Base-by-base conservation (phyloP, 2,888 invertebrate species). In the Meta bourneti region DNA sequence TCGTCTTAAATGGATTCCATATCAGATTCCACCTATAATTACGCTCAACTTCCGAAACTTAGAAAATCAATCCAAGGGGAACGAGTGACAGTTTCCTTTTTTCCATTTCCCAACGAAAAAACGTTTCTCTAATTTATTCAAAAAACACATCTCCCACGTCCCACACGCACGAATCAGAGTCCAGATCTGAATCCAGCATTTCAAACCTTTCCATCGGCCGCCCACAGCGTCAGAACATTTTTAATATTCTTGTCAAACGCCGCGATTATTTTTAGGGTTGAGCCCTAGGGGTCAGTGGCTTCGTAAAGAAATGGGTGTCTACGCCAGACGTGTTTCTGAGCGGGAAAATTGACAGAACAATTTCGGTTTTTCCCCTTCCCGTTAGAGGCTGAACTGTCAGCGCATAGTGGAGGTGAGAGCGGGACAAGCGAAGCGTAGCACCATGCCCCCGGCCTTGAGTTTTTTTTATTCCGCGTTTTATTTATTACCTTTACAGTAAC, bases 341-440 rank as follows among this genome's bases (percentile, higher is more conserved):
- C 81, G 69, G 61, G 82, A 75, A 88, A 89, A 89, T 89, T 82
- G 89, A 89, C 82, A 82, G 89, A 89, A 89, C 89, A 82, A 89
- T 89, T 82, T 89, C 89, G n/a, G 69, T 89, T 51, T 49, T 70
- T 71, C 51, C 77, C 75, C 74, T 48, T 54, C 75, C 19, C 54
- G 19, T 61, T 74, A 71, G 49, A 49, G 80, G 81, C 70, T 51
- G 86, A 79, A 13, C 54, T 86, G 86, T 86, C 85, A 86, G 78
- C 78, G 77, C 48, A 71, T 51, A 86, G 51, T 79, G 52, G 34
- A 86, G 79, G 79, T 79, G 86, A 85, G 71, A 69, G 75, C 54
- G n/a, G 70, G 79, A 70, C 78, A 86, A 71, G 79, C 86, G 85
- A 85, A 85, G 77, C 85, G 49, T 85, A 75, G 54, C 77, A 75